phyloP scores from a whole-genome alignment of 64 coral and sea anemone species.

The Porites australiensis region DNA sequence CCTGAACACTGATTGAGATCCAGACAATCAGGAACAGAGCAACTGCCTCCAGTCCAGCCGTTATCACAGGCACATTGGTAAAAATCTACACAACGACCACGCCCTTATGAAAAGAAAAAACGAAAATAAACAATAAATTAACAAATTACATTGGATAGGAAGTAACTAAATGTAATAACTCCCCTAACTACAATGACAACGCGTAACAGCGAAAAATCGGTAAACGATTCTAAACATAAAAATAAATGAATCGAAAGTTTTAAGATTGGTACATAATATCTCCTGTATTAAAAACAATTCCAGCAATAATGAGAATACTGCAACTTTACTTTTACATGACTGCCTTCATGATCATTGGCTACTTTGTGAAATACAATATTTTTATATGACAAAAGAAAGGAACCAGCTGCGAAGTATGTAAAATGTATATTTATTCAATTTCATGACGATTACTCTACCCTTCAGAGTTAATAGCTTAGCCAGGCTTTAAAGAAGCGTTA shows the following conservation, averaged over 20 bases:
- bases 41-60: constrained; percentile 32
- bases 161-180: too few species aligned
- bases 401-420: too few species aligned
- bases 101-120: too few species aligned
- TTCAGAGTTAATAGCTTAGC: too few species aligned
- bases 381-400: constrained; percentile 11
- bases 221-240: background rate
- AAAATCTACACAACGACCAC: background rate
- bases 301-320: constrained; percentile 8
- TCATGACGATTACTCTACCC: too few species aligned
- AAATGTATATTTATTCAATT: too few species aligned
- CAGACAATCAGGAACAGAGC: constrained; percentile 31
- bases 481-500: constrained; percentile 17
- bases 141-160: background rate
- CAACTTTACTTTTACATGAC: background rate
- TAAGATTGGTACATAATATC: background rate
- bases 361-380: constrained; percentile 16
- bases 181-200: constrained; percentile 13
- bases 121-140: constrained; percentile 20
- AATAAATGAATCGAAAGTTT: constrained; percentile 11
- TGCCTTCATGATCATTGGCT: constrained; percentile 4
- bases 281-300: background rate
- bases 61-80: constrained; percentile 7
- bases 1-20: constrained; percentile 33
- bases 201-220: background rate